Base-by-base conservation (phyloP, 1,140 invertebrate species). In the Drosophila mauritiana region DNA sequence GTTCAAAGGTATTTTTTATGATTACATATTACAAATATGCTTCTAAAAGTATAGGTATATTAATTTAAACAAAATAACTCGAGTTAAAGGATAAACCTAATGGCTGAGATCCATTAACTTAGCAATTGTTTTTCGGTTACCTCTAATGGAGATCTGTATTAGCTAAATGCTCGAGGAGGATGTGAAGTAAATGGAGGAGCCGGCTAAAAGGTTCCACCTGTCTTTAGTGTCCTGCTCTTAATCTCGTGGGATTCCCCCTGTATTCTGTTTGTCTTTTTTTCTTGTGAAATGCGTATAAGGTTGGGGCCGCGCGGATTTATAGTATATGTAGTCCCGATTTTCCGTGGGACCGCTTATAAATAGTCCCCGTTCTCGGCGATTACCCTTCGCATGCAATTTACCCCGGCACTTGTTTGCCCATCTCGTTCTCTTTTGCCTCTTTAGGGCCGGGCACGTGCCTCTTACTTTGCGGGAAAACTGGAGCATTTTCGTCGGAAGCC, bases 351-450 rank as follows among this genome's bases (percentile, higher is more conserved):
- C 20, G 36, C 54, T 57, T 70, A 70, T 73, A 81, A 80, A 73
- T 81, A 65, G 79, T 53, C 46, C 36, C 22, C 52, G 73, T 37
- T 55, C 64, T 67, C 39, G 37, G 51, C 70, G 64, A 79, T 84
- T 75, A 51, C 63, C 40, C 56, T 61, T 69, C 45, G 31, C 55
- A 75, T 75, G 72, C 73, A 46, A 48, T 68, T 54, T 74, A 17
- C 22, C 40, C 48, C n/a, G 36, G 6, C 34, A 42, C 55, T 55
- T 69, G 40, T 65, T 73, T 56, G 51, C 48, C 42, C 45, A 42
- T 22, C 37, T 45, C 46, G 17, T 15, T 78, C 20, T 56, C 37
- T 10, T 36, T n/a, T 20, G 15, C 13, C 45, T 25, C 43, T 36
- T 22, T 36, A n/a, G 42, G 36, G 10, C 27, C 48, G 27, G 56